These are phyloP conservation scores for Asteroscopus sphinx DNA, from an alignment of 2,888 invertebrate genomes.

Conservation along the genomic window DNA sequence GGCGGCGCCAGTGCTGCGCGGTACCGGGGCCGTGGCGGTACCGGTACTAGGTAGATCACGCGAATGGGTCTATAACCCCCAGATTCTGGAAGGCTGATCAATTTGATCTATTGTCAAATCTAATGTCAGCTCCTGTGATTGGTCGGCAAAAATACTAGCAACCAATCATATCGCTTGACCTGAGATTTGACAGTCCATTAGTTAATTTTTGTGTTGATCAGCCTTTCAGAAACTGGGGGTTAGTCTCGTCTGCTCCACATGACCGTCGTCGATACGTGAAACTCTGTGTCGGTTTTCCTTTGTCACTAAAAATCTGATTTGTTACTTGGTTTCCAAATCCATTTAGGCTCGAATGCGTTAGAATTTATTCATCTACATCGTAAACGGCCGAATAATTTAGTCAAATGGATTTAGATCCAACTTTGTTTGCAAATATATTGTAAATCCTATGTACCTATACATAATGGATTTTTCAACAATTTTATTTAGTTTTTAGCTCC, in stretches of 20 bases:
- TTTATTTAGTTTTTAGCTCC: constrained; percentile 8
- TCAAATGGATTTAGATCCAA: constrained; percentile 18
- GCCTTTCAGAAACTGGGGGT: no score
- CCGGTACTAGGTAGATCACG: neutral
- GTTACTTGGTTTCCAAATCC: neutral
- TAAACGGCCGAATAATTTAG: constrained; percentile 15
- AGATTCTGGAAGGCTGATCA: no score
- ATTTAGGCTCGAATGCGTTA: neutral
- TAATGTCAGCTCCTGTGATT: no score
- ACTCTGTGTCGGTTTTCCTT: neutral
- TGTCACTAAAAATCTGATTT: neutral
- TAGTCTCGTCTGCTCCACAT: neutral
- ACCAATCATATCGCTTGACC: no score
- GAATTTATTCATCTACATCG: constrained; percentile 4
- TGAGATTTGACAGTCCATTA: no score
- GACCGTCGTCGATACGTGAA: constrained; percentile 1
- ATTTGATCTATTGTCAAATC: no score
- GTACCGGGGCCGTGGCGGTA: no score
- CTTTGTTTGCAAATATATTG: constrained; percentile 18
- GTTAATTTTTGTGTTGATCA: no score
- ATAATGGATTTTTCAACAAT: constrained; percentile 10
- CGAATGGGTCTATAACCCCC: neutral
- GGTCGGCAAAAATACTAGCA: no score
- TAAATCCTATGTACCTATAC: neutral
- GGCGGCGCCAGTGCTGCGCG: constrained; percentile 3